Base-by-base conservation (phyloP, 2,113 vertebrate species). In the Ailurus styani region DNA sequence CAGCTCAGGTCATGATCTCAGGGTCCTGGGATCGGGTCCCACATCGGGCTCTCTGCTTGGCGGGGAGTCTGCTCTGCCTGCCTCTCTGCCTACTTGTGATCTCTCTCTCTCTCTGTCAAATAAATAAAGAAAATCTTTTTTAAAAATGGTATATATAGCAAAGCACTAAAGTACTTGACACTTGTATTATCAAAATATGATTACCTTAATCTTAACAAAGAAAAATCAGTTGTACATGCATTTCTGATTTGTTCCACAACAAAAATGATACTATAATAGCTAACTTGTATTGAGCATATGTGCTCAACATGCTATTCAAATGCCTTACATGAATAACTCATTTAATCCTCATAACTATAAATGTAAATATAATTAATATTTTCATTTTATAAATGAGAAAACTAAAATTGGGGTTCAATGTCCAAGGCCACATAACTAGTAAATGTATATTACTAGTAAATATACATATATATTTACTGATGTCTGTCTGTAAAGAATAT, bases 391-490 rank as follows among this genome's bases (percentile, higher is more conserved):
- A 72, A 34, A 77, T 92, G 34, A 62, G 29, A 75, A 94, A 86
- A 83, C 37, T 77, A 12, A 94, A 97, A 66, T 66, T 6, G 66
- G 5, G 31, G 31, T 66, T 86, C 54, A 18, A 12, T 90, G 1
- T 87, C 54, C 40, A 52, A 77, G 6, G 42, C 96, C 40, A 78
- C 34, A 89, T 40, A 87, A n/a, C 83, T 91, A 94, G 42, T 81
- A 73, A 94, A 91, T 92, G 7, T 68, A 13, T 93, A 64, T 91
- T 87, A 27, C 75, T 91, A 66, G 29, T 88, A 92, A 84, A 84
- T 89, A 3, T 77, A 18, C 66, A 54, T 54, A 15, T 60, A 6
- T 96, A 83, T 83, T 96, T 88, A 87, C 57, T 78, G 6, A 64
- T 93, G 6, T 66, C 60, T 79, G 7, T 34, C 25, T 90, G 34